Evolutionary conservation across 2,797 vertebrate genomes (phyloP), one percentile per base, ranked within the genome.

Genomic region (Neosalanx taihuensis): DNA sequence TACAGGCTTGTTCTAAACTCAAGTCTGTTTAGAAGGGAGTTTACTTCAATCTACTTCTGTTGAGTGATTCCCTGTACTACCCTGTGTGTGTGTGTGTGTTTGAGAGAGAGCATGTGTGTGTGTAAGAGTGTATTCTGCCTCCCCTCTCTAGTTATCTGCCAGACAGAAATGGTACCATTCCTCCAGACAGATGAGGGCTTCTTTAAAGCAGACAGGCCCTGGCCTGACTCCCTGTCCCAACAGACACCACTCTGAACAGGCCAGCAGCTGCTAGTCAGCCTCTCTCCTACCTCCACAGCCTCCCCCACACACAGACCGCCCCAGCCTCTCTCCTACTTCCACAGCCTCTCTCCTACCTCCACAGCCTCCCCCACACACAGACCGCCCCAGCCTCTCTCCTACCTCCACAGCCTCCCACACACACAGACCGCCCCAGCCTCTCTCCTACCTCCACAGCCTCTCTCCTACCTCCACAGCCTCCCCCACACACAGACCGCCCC

Each of bases 121-220:
- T 33, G 26, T 5, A 4, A 6, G 12, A 15, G 61, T 56, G 67
- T 74, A n/a, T 57, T 26, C 13, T 37, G 23, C 20, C 9, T 66
- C 3, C 12, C 35, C 26, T 35, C 18, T 23, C 72, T 72, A 76
- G 80, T 76, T 69, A 75, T 84, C 70, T 84, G 83, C 83, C 84
- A 86, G 79, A 81, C 72, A 69, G 67, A 78, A 79, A 79, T 84
- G 69, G 79, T 75, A 79, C 78, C 80, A 74, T 62, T 81, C 82
- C 72, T 64, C 0, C 31, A 65, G 62, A 90, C 86, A 88, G 84
- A 83, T 65, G 3, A 67, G 72, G 70, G 68, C 69, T 78, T 87
- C 26, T 75, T 66, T n/a, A 6, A 17, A 79, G 83, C 79, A 46
- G 73, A 29, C 56, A 46, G 29, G 57, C 66, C 26, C 64, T 57